Evolutionary conservation across 92 coral and sea anemone species (phyloP), one percentile per base, ranked within the genome.

Genomic region (Porites evermanni): DNA sequence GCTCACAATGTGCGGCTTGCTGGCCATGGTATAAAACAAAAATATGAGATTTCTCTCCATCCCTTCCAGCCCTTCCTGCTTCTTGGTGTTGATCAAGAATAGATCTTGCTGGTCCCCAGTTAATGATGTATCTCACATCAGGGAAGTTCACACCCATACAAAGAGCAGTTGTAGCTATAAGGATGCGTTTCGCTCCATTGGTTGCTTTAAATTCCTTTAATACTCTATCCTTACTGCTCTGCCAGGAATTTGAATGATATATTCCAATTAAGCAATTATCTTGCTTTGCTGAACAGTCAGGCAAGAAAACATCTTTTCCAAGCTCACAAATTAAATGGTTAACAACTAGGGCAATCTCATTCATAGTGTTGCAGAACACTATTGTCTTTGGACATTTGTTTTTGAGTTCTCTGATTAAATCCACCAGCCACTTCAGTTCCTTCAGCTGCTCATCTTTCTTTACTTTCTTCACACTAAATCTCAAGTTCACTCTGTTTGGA

Each of bases 131-230:
- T 1, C 92, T 44, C 0, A 89, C 85, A 88, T 89, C 90, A 12
- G 95, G 92, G 50, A 88, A 88, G 75, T 92, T 89, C 18, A 84
- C 95, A 10, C 95, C 92, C 92, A 89, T 92, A 65, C 95, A 88
- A 12, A 92, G 54, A 1, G 92, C 94, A 7, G 94, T 88, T 9
- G 90, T 84, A 11, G 92, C 88, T 4, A 92, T 72, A 4, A 88
- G 77, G 10, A 92, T 12, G 1, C 90, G 64, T 14, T 67, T 84
- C 9, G 68, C 58, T 2, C 94, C 92, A 80, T 80, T 24, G 4
- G 77, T 18, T 50, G 60, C 78, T 64, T 84, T 91, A 47, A 91
- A 85, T 10, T 88, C 82, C 4, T 14, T 7, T 0, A 79, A 21
- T 1, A 88, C 84, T 24, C 82, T 21, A 12, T 84, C 84, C 78